phyloP scores from a whole-genome alignment of 2,888 invertebrate genomes.

The Ommatoiulus sabulosus region DNA sequence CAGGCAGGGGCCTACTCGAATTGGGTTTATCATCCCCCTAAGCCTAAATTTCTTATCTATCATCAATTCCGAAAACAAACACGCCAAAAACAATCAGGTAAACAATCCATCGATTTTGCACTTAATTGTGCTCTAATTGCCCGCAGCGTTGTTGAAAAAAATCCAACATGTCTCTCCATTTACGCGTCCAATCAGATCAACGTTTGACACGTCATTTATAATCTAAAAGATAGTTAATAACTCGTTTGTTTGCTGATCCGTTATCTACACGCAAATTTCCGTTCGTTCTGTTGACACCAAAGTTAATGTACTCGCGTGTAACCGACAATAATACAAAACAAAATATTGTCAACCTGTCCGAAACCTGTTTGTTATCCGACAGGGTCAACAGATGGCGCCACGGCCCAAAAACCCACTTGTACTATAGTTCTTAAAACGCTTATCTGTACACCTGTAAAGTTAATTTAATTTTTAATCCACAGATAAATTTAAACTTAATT shows the following conservation, averaged over 20 bases:
- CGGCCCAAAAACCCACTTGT: no score
- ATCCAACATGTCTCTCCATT: constrained; percentile 12
- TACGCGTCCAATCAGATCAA: background rate
- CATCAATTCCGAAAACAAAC: no score
- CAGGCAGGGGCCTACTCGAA: no score
- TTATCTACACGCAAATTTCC: constrained; percentile 8
- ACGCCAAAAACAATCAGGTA: background rate
- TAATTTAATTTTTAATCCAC: no score
- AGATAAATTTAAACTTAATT: no score
- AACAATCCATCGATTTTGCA: background rate
- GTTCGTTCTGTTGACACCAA: constrained; percentile 8
- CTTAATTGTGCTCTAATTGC: background rate
- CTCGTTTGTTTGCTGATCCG: constrained; percentile 16
- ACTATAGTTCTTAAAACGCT: no score
- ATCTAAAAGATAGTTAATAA: constrained; percentile 19
- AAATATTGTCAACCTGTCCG: no score
- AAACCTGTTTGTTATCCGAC: no score
- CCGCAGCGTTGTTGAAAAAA: background rate
- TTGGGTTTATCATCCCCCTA: no score
- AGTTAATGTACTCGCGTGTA: constrained; percentile 17
- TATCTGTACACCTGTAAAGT: no score
- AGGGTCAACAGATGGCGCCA: no score
- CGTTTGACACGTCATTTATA: constrained; percentile 26
- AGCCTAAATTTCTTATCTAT: background rate
- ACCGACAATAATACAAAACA: background rate